Evolutionary conservation across 64 coral and sea anemone species (phyloP).

Genomic region (Dendrophyllia cribrosa): DNA sequence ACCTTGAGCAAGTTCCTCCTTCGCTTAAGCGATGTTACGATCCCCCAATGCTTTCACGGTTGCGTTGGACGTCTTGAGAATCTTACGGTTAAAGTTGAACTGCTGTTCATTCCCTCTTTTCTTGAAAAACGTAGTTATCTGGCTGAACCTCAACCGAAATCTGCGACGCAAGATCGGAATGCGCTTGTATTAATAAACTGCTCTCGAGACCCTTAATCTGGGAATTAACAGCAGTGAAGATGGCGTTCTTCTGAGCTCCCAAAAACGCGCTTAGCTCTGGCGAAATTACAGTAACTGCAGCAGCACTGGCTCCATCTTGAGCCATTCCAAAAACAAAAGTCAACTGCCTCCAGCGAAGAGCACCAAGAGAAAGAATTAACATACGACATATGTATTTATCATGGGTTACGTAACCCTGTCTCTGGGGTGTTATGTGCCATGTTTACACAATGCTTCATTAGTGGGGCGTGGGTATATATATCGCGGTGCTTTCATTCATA

Average conservation of each 20-base stretch:
- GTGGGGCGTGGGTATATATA: too few species aligned
- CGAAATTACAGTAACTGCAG: neutral
- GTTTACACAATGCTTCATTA: too few species aligned
- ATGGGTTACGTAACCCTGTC: too few species aligned
- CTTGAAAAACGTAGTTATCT: neutral
- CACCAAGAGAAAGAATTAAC: neutral
- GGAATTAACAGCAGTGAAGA: neutral
- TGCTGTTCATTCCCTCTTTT: slow-evolving; percentile 47
- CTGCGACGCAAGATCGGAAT: neutral
- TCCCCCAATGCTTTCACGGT: neutral
- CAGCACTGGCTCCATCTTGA: neutral
- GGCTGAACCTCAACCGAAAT: neutral
- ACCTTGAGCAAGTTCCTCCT: neutral
- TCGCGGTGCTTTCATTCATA: too few species aligned
- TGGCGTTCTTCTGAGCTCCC: slow-evolving; percentile 17
- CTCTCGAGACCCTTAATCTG: slow-evolving; percentile 3
- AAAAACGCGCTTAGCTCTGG: neutral
- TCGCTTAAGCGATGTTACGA: neutral
- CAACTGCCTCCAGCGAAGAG: neutral
- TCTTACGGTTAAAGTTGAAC: slow-evolving; percentile 27
- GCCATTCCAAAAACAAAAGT: neutral
- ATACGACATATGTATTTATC: too few species aligned
- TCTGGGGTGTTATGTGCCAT: too few species aligned
- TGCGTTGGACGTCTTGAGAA: slow-evolving; percentile 6
- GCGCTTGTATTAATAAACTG: neutral